Base-by-base conservation (phyloP, 2,797 vertebrate species). In the Potorous gilbertii region DNA sequence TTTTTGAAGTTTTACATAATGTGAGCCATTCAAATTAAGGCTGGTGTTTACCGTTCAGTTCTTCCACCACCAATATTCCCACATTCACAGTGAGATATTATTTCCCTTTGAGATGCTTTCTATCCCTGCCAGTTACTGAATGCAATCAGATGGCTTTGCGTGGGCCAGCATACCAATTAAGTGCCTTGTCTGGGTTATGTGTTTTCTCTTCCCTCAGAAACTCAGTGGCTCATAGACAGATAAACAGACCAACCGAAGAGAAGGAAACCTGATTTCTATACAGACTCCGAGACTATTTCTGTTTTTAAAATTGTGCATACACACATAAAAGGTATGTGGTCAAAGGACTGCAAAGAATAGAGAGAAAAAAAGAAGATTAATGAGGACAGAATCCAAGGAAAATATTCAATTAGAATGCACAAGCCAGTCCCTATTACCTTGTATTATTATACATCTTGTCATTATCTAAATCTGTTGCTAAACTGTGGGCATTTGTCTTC, bases 101-200 rank as follows among this genome's bases (percentile, higher is more conserved):
- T 98, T 99, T 99, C 98, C 97, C 98, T 98, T 97, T 98, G 97
- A 99, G 98, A 98, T 98, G 98, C 97, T 97, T 98, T 97, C 98
- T 98, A 97, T 98, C 97, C 97, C 98, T 98, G 97, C 97, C 98
- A 97, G 98, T 98, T 97, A 96, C 98, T 56, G 97, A 98, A 98
- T 98, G 98, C 98, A 98, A 98, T 98, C 98, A 98, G 98, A 98
- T 98, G 97, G 98, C 97, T 97, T 98, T 96, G 98, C 89, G 66
- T 98, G 98, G 98, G 96, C 97, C 97, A 95, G 98, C 98, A 98
- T 98, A 99, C 98, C 98, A 98, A 98, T 99, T 98, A 98, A 98
- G 97, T 56, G 34, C 92, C 95, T 27, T 46, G 97, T 97, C 98
- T 97, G 96, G 96, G 97, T 96, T 97, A 95, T 0, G 1, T 0